Conservation (phyloP, 2,113 vertebrate genomes). For the Gulo gulo region DNA sequence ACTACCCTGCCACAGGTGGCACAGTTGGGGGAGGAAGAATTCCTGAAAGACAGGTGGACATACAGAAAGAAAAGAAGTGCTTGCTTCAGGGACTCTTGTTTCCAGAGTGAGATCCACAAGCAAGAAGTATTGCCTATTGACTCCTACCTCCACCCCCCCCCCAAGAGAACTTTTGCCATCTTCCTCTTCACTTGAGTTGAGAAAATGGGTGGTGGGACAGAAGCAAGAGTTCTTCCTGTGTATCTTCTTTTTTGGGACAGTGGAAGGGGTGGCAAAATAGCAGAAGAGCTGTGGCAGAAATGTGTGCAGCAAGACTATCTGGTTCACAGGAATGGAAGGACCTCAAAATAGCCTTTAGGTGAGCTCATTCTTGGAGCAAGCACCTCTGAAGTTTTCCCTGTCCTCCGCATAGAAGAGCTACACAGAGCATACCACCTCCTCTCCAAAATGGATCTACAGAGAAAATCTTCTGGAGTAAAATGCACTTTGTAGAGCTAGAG, state of each 20-base stretch:
- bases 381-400: background rate
- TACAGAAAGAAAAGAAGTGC: background rate
- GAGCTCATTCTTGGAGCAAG: background rate
- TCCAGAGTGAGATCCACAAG: background rate
- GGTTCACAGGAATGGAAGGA: background rate
- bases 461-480: background rate
- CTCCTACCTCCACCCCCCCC: rapidly evolving
- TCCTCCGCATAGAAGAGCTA: background rate
- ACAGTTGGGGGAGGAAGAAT: background rate
- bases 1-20: rapidly evolving
- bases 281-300: no score
- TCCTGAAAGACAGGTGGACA: background rate
- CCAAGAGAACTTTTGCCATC: background rate
- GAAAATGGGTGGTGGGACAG: no score
- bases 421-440: background rate
- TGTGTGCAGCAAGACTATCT: background rate
- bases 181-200: background rate
- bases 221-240: background rate
- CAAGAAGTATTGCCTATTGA: background rate
- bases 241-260: background rate
- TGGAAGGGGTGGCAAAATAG: background rate
- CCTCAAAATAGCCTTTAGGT: background rate
- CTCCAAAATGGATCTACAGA: background rate
- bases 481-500: background rate
- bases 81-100: background rate